These are phyloP conservation scores for Cavia porcellus DNA, from an alignment of 2,113 vertebrate species.

Conservation along the genomic window DNA sequence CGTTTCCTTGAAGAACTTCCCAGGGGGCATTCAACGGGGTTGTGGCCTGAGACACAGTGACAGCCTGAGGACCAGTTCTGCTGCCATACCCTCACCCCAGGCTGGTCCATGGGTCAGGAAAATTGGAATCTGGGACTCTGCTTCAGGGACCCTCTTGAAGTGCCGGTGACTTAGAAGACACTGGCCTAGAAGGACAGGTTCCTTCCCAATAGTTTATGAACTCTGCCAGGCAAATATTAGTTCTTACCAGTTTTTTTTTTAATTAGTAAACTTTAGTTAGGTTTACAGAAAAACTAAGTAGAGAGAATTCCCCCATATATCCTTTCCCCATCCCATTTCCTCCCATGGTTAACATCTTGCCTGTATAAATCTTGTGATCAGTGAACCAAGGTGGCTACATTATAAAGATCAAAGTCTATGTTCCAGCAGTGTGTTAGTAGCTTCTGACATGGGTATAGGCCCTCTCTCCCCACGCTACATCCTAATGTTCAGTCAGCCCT, in stretches of 20 bases:
- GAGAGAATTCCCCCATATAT: background rate
- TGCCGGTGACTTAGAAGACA: background rate
- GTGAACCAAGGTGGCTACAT: background rate
- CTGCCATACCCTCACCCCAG: background rate
- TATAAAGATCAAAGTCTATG: background rate
- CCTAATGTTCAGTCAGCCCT: background rate
- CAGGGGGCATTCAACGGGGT: background rate
- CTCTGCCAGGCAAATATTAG: background rate
- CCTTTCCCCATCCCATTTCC: background rate
- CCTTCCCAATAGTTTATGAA: background rate
- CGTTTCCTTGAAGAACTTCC: background rate
- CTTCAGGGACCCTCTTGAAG: conserved; percentile 8
- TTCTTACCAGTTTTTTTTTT: background rate
- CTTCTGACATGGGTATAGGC: background rate
- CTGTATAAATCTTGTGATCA: background rate
- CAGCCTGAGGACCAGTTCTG: conserved; percentile 19
- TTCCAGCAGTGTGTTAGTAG: background rate
- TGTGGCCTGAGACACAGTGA: too few species aligned
- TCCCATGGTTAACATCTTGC: background rate
- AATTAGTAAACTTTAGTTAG: background rate
- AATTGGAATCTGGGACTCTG: conserved; percentile 50
- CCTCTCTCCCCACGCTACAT: accelerated
- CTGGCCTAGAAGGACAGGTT: background rate
- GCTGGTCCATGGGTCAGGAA: background rate
- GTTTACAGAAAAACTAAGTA: background rate